Evolutionary conservation across 2,113 vertebrate genomes (phyloP).

Genomic region (Mus spicilegus): DNA sequence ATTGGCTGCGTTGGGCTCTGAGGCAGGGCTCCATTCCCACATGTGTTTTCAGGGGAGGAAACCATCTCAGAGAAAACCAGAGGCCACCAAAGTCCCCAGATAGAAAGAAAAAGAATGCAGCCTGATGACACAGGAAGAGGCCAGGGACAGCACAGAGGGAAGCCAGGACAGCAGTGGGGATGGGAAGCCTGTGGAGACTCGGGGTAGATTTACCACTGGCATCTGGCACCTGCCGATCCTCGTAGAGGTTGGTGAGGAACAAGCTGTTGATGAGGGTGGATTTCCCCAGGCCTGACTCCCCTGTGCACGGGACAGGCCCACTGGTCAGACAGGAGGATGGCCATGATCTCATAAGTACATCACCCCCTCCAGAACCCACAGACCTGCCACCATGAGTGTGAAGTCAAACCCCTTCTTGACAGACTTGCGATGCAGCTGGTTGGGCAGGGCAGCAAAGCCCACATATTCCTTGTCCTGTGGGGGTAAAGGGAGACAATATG

Average conservation of each 20-base stretch:
- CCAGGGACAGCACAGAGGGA: neutral
- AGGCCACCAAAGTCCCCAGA: neutral
- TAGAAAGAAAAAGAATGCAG: neutral
- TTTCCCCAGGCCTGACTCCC: constrained; percentile 85
- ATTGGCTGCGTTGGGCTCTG: neutral
- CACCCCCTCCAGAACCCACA: neutral
- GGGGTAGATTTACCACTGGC: constrained; percentile 73
- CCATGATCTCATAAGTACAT: neutral
- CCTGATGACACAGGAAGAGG: neutral
- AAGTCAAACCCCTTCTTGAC: constrained; percentile 86
- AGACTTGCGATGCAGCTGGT: constrained; percentile 83
- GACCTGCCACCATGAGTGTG: constrained; percentile 85
- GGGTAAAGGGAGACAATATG: neutral
- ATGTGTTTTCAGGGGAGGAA: neutral
- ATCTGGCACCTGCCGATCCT: constrained; percentile 80
- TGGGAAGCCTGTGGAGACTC: neutral
- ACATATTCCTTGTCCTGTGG: constrained; percentile 83
- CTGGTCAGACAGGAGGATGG: neutral
- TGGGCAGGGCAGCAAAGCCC: constrained; percentile 82
- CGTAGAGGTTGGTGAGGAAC: constrained; percentile 84
- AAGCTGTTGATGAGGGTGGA: constrained; percentile 86
- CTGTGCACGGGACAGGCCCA: constrained; percentile 49
- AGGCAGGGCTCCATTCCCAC: neutral
- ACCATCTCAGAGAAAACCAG: neutral
- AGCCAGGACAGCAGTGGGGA: neutral